Conservation (phyloP, 2,888 invertebrate genomes). For the Drosophila koepferae region DNA sequence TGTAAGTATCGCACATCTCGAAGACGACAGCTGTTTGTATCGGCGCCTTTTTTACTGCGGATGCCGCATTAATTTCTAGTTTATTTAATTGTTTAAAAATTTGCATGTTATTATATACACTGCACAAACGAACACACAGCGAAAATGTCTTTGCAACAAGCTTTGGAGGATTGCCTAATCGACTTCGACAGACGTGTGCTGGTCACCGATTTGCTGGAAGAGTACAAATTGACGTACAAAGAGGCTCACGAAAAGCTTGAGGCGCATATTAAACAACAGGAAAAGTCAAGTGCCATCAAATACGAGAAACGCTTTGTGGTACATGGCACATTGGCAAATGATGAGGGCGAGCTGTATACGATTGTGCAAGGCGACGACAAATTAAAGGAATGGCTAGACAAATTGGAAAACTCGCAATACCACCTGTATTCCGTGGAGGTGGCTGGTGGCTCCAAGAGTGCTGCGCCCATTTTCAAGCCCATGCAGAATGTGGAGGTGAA, state of each 20-base stretch:
- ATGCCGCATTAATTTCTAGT: neutral
- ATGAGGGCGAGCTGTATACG: slow-evolving; percentile 67
- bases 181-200: slow-evolving; percentile 81
- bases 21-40: slow-evolving; percentile 31
- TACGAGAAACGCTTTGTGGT: slow-evolving; percentile 76
- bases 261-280: slow-evolving; percentile 68
- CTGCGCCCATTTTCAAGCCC: slow-evolving; percentile 77
- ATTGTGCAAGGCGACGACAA: slow-evolving; percentile 77
- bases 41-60: slow-evolving; percentile 26
- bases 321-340: slow-evolving; percentile 36
- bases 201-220: slow-evolving; percentile 81
- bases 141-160: slow-evolving; percentile 67
- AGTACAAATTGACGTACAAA: slow-evolving; percentile 76
- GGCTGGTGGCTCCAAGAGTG: slow-evolving; percentile 79
- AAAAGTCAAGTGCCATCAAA: slow-evolving; percentile 64
- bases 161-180: slow-evolving; percentile 79
- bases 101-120: neutral
- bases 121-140: neutral
- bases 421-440: slow-evolving; percentile 81
- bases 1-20: slow-evolving; percentile 16
- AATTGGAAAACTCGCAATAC: slow-evolving; percentile 71
- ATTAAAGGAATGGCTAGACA: slow-evolving; percentile 67
- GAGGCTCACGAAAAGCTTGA: slow-evolving; percentile 71
- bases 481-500: slow-evolving; percentile 67
- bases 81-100: neutral